Conservation (phyloP, 1,140 invertebrate genomes). For the Paracyclopina nana region DNA sequence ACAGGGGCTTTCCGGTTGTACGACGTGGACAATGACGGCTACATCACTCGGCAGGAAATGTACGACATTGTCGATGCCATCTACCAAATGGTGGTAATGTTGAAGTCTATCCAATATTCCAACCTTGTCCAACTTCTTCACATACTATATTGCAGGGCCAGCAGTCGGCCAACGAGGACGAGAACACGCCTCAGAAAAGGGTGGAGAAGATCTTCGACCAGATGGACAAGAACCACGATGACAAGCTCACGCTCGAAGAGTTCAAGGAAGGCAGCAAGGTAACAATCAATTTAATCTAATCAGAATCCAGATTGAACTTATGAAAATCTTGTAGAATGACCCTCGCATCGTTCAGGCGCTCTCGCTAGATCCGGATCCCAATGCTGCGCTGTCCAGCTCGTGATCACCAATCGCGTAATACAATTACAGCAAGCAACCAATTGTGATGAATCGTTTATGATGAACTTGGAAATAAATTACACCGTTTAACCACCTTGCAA, state of each 20-base stretch:
- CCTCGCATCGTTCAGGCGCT: conserved; percentile 85
- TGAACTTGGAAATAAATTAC: too few species aligned
- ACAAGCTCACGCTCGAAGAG: conserved; percentile 85
- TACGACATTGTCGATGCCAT: conserved; percentile 97
- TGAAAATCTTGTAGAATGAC: conserved; percentile 31
- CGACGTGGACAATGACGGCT: conserved; percentile 93
- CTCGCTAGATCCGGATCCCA: conserved; percentile 24
- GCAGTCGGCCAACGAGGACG: conserved; percentile 67
- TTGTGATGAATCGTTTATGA: too few species aligned
- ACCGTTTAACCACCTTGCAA: too few species aligned
- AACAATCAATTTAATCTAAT: not conserved
- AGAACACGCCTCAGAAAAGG: conserved; percentile 83
- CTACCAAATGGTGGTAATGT: conserved; percentile 94
- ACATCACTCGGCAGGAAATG: conserved; percentile 93
- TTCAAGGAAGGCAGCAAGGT: conserved; percentile 96
- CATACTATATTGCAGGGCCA: conserved; percentile 57
- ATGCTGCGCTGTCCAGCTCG: not conserved
- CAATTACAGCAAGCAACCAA: too few species aligned
- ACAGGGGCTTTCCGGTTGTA: conserved; percentile 91
- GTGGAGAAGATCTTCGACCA: conserved; percentile 95
- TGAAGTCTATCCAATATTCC: not conserved
- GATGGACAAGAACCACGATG: conserved; percentile 98
- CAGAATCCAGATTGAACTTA: not conserved
- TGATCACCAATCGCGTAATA: too few species aligned
- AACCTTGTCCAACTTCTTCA: too few species aligned